phyloP scores from a whole-genome alignment of 1,140 invertebrate genomes.

The Amyelois transitella region DNA sequence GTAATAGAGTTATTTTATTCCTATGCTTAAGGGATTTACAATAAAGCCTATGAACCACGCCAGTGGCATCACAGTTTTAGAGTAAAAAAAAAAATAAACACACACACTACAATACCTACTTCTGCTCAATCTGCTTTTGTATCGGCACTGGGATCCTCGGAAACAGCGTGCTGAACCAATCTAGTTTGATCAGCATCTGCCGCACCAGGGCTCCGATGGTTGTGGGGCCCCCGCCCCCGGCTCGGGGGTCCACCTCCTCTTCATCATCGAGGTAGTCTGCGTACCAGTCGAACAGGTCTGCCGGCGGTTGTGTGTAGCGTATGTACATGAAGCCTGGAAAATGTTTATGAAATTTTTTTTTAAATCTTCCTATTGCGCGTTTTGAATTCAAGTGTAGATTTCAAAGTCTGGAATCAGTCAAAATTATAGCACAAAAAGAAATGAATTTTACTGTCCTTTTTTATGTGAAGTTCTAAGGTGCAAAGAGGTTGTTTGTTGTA shows the following conservation, averaged over 20 bases:
- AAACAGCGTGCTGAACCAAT: conserved; percentile 99
- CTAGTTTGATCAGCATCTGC: conserved; percentile 95
- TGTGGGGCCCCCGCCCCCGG: conserved; percentile 95
- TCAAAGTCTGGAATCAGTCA: too few species aligned
- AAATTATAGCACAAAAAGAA: too few species aligned
- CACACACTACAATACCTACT: conserved; percentile 37
- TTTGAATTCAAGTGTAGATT: too few species aligned
- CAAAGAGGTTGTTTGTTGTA: too few species aligned
- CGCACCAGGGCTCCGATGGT: conserved; percentile 95
- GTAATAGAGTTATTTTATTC: too few species aligned
- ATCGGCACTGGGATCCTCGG: conserved; percentile 98
- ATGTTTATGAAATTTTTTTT: conserved; percentile 71
- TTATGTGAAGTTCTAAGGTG: too few species aligned
- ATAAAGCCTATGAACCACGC: too few species aligned
- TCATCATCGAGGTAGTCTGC: conserved; percentile 96
- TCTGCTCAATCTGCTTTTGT: conserved; percentile 91
- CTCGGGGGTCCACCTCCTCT: conserved; percentile 97
- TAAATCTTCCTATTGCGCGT: too few species aligned
- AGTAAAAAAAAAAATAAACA: conserved; percentile 4
- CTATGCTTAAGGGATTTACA: too few species aligned
- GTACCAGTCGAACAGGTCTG: conserved; percentile 97
- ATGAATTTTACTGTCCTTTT: too few species aligned
- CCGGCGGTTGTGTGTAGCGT: conserved; percentile 97
- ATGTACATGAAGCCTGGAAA: conserved; percentile 79
- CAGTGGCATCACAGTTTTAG: too few species aligned